These are phyloP conservation scores for Agrochola litura DNA, from an alignment of 2,888 invertebrate genomes.

Conservation along the genomic window DNA sequence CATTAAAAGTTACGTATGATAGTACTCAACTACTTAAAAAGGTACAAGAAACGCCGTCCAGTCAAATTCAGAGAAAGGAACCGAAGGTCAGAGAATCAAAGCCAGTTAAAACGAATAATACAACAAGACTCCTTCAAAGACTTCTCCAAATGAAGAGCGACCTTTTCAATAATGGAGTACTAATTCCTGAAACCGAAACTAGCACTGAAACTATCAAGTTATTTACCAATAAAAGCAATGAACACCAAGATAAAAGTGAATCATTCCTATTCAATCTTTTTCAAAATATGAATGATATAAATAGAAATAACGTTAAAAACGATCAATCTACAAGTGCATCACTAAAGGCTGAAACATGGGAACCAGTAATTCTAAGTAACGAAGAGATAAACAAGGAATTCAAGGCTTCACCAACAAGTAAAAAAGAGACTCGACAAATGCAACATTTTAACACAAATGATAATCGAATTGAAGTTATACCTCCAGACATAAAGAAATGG, in stretches of 20 bases:
- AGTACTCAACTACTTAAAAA: constrained; percentile 8
- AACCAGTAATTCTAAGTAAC: constrained; percentile 5
- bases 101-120: neutral
- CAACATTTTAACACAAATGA: neutral
- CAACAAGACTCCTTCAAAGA: constrained; percentile 22
- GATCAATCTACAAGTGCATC: constrained; percentile 6
- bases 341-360: constrained; percentile 1
- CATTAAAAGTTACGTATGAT: constrained; percentile 2
- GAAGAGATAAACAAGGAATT: neutral
- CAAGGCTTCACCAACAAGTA: neutral
- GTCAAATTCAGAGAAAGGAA: neutral
- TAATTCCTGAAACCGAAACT: constrained; percentile 5
- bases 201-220: neutral
- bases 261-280: constrained; percentile 8
- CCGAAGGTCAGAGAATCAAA: neutral
- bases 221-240: constrained; percentile 7
- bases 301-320: constrained; percentile 6
- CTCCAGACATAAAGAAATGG: constrained; percentile 12
- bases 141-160: constrained; percentile 26
- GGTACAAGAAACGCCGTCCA: constrained; percentile 18
- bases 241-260: constrained; percentile 20
- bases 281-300: constrained; percentile 4
- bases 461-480: neutral
- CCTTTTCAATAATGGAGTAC: constrained; percentile 33
- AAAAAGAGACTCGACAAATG: neutral